phyloP scores from a whole-genome alignment of 2,113 vertebrate species.

The Prietella phreatophila region DNA sequence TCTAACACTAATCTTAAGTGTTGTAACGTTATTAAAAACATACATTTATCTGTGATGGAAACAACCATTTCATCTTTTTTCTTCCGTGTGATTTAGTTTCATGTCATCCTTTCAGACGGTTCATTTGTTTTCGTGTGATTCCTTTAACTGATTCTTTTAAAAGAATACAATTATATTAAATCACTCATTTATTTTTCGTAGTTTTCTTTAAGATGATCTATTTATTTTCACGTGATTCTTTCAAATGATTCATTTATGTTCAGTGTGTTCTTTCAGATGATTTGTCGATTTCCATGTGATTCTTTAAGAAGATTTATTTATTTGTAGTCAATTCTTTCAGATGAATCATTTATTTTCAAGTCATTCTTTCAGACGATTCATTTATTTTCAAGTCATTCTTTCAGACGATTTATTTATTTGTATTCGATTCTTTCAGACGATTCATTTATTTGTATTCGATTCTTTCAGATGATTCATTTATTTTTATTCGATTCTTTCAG shows the following conservation, averaged over 20 bases:
- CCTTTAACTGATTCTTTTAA: no score
- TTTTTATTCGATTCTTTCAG: neutral
- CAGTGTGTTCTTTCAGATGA: neutral
- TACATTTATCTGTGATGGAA: no score
- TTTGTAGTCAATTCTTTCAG: no score
- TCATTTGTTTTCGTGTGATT: neutral
- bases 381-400: neutral
- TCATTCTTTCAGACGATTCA: neutral
- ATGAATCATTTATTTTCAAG: neutral
- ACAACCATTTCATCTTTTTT: no score
- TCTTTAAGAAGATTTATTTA: no score
- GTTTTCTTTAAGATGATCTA: neutral
- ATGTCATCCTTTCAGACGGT: neutral
- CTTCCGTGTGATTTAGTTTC: neutral
- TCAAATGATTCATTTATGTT: no score
- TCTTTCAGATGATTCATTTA: neutral
- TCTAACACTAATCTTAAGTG: no score
- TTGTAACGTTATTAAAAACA: no score
- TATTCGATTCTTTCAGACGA: neutral
- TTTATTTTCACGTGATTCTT: neutral
- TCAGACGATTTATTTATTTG: neutral
- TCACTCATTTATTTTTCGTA: neutral
- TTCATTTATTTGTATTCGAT: neutral
- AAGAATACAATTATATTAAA: rapidly evolving
- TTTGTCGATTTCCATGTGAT: neutral